Percentiles rank a stretch among this genome's conserved stretches.
These are phyloP conservation scores for Pelagia noctiluca DNA, from an alignment of 30 jellyfish, hydroid and myxozoan species.

Conservation along the genomic window DNA sequence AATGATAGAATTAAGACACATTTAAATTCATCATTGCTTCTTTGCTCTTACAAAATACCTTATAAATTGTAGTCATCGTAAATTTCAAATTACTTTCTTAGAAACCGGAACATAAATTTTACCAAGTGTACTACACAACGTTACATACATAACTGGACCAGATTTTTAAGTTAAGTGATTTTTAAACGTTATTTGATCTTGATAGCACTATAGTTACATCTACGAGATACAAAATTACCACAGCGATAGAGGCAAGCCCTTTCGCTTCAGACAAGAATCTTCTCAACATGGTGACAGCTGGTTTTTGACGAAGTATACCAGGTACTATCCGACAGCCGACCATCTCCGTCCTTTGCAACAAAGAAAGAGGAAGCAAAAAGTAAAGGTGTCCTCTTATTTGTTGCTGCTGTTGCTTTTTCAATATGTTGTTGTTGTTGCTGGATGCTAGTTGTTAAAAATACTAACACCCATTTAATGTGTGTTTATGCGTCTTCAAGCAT, in stretches of 20 bases:
- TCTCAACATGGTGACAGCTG: conserved; percentile 4
- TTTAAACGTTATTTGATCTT: too few relatives aligned
- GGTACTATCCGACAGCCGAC: neutral
- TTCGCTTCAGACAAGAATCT: conserved; percentile 62
- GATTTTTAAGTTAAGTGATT: too few relatives aligned
- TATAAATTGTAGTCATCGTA: too few relatives aligned
- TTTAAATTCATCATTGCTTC: too few relatives aligned
- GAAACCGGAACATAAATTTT: too few relatives aligned
- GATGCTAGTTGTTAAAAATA: neutral
- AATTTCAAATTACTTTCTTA: too few relatives aligned
- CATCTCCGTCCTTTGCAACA: neutral
- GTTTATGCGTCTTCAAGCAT: neutral
- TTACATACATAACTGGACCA: too few relatives aligned
- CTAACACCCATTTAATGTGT: neutral
- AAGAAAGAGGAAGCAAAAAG: neutral
- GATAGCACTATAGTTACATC: too few relatives aligned
- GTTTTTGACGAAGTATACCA: conserved; percentile 9
- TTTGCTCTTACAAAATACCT: too few relatives aligned
- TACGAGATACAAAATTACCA: conserved; percentile 44
- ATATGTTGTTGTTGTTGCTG: neutral
- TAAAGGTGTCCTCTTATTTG: neutral
- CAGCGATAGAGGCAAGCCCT: conserved; percentile 58
- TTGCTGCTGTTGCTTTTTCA: neutral
- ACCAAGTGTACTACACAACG: too few relatives aligned
- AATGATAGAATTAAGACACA: too few relatives aligned